phyloP scores from a whole-genome alignment of 2,888 invertebrate genomes.

The Coenonympha glycerion region DNA sequence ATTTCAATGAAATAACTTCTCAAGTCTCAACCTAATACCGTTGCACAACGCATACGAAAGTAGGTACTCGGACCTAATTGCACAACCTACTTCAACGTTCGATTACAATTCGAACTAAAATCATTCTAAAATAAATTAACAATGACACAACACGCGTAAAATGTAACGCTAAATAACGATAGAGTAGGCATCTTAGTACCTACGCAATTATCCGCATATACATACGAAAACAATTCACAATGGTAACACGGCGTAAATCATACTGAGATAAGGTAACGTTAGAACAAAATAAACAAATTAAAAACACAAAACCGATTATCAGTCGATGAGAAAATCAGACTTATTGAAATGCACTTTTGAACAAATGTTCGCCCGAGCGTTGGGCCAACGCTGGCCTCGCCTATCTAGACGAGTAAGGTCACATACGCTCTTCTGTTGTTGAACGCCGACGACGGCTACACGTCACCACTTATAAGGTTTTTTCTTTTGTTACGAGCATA shows the following conservation, averaged over 20 bases:
- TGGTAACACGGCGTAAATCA: slow-evolving; percentile 64
- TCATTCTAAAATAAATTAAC: slow-evolving; percentile 37
- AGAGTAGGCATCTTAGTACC: slow-evolving; percentile 11
- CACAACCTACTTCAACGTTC: slow-evolving; percentile 35
- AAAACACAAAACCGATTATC: slow-evolving; percentile 46
- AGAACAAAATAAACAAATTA: slow-evolving; percentile 43
- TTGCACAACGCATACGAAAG: slow-evolving; percentile 49
- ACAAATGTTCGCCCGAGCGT: slow-evolving; percentile 49
- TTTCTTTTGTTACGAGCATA: slow-evolving; percentile 35
- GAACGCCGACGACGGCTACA: slow-evolving; percentile 26
- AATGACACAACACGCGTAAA: slow-evolving; percentile 29
- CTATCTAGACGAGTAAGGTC: slow-evolving; percentile 35
- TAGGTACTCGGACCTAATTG: slow-evolving; percentile 31
- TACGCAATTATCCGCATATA: slow-evolving; percentile 28
- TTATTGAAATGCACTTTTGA: slow-evolving; percentile 56
- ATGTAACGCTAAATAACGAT: slow-evolving; percentile 39
- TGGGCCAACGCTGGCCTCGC: slow-evolving; percentile 45
- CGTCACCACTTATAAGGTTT: slow-evolving; percentile 35
- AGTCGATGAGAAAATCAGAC: slow-evolving; percentile 54
- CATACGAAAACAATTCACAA: slow-evolving; percentile 50
- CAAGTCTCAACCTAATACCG: slow-evolving; percentile 43
- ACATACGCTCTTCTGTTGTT: slow-evolving; percentile 31
- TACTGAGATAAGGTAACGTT: slow-evolving; percentile 51
- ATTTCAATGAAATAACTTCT: slow-evolving; percentile 59
- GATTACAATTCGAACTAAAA: slow-evolving; percentile 28